Evolutionary conservation across 2,113 vertebrate genomes (phyloP), one percentile per base, ranked within the genome.

Genomic region (Heterochromis multidens): DNA sequence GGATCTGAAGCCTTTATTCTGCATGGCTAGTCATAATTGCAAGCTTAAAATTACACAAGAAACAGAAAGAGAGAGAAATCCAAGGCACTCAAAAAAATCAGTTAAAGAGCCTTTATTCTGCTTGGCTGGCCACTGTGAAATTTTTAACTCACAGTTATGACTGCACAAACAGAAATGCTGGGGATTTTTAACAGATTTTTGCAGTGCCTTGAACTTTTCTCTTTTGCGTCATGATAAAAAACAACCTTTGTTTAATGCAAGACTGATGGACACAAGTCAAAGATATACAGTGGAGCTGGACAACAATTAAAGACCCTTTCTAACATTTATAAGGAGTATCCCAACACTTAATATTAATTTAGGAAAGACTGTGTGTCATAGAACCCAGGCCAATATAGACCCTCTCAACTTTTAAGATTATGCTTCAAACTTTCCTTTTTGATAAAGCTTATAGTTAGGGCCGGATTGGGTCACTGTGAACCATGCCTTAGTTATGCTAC

Each of bases 1-100:
- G 56, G 63, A 70, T 91, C 78, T 43, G 16, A 85, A 84, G 84
- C 79, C 88, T 92, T 94, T 91, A 89, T 94, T 92, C 89, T 92
- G 89, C 92, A 87, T 89, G 93, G 84, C 65, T 76, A 77, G 85
- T 92, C 81, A 85, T 90, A 81, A 90, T 87, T 91, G 87, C 76
- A 54, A 58, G 84, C 76, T 86, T 87, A 83, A 92, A 92, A 93
- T 90, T 91, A 91, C 80, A 87, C 52, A 59, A 29, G 49, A 7
- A 80, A 52, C 1, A 46, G 31, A 77, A 37, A n/a, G 33, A 74
- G 79, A 67, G 54, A 4, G 56, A 57, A 60, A 88, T 88, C 67
- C 27, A 60, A 89, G 40, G 91, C 87, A 80, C 84, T 91, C 77
- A 43, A 79, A 70, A 87, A 88, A 88, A 72, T 72, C 81, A 6